Base-by-base conservation (phyloP, 2,888 invertebrate species). In the Zaprionus lineosus region DNA sequence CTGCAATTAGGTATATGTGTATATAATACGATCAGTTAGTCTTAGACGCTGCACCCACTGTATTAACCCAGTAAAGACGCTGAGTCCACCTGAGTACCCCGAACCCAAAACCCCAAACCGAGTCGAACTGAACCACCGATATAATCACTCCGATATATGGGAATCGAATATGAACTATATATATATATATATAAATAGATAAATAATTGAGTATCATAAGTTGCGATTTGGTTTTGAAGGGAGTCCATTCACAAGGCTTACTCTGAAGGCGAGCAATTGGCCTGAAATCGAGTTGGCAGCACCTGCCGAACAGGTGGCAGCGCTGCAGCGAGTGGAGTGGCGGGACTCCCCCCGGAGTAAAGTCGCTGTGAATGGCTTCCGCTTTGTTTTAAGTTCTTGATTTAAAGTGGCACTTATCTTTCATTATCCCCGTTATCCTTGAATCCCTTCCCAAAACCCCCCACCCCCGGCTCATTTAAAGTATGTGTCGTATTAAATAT, bases 21-120 rank as follows among this genome's bases (percentile, higher is more conserved):
- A 41, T 29, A 65, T 69, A 67, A 58, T 16, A 9, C 15, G 8
- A 48, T 29, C 26, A 50, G 34, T 39, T 68, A 48, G 41, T 33
- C 24, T 36, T 68, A 52, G 50, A 48, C 57, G 44, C 31, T 39
- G 56, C 50, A 50, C 50, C 73, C 31, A 6, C 15, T 39, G 41
- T 34, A 65, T 43, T 58, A 41, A 58, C 37, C 24, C n/a, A 67
- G 60, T 50, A 56, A 50, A 43, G 46, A 19, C 37, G 18, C 3
- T n/a, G n/a, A n/a, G n/a, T n/a, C n/a, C n/a, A n/a, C n/a, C n/a
- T n/a, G n/a, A n/a, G n/a, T n/a, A n/a, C n/a, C n/a, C n/a, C n/a
- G n/a, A 16, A 24, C 28, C 33, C 18, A 26, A 34, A 24, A 2
- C 7, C 43, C 6, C 33, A 7, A 33, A 14, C 7, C 41, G 19